Evolutionary conservation across 2,888 invertebrate genomes (phyloP).

Genomic region (Gortyna flavago): DNA sequence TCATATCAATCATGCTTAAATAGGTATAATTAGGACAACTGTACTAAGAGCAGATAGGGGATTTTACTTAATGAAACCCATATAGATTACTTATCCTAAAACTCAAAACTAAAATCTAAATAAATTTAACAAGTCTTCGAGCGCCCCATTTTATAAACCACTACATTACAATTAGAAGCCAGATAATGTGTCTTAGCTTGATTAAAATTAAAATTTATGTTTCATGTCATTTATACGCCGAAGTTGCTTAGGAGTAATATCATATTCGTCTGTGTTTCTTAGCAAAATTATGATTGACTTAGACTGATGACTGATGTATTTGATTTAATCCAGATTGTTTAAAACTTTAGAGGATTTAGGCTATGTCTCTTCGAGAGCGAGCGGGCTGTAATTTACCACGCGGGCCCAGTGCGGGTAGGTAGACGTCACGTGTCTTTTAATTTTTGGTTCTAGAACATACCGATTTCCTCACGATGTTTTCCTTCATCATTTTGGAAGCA

Average conservation of each 20-base stretch:
- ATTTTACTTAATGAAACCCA: neutral
- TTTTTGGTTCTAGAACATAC: too few species aligned
- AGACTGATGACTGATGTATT: conserved; percentile 46
- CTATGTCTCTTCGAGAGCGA: conserved; percentile 11
- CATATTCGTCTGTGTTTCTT: conserved; percentile 22
- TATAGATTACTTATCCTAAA: neutral
- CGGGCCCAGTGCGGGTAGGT: too few species aligned
- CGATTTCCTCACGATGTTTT: too few species aligned
- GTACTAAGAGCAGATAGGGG: neutral
- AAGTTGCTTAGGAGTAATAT: conserved; percentile 32
- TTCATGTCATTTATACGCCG: conserved; percentile 28
- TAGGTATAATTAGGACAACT: neutral
- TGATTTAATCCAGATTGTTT: conserved; percentile 43
- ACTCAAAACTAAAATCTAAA: neutral
- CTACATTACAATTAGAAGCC: conserved; percentile 14
- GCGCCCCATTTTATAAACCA: conserved; percentile 5
- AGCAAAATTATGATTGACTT: conserved; percentile 53
- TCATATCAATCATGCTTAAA: neutral
- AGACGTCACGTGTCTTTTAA: too few species aligned
- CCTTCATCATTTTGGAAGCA: too few species aligned
- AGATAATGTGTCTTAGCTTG: conserved; percentile 17
- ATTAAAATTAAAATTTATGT: conserved; percentile 46
- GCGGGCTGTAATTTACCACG: too few species aligned
- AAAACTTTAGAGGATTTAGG: conserved; percentile 28
- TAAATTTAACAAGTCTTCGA: neutral